Conservation (phyloP, 53 echinoderm and acorn worm species). For the Henricia sp. region DNA sequence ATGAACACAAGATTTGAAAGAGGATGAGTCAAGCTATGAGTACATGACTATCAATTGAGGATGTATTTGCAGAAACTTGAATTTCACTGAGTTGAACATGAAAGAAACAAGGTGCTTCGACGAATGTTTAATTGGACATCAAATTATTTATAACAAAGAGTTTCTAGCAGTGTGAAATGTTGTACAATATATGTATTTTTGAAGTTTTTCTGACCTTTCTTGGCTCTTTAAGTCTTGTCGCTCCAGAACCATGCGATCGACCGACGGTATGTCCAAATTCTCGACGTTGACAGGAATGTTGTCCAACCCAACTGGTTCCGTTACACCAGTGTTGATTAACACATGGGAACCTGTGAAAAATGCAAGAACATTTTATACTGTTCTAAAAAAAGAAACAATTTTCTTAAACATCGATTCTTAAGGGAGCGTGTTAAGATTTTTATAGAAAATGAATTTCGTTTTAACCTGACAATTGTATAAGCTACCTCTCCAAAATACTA, state of each 20-base stretch:
- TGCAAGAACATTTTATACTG: not conserved
- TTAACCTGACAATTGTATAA: too few relatives aligned
- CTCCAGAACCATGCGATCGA: conserved; percentile 94
- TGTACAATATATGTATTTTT: too few relatives aligned
- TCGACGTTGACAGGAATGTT: conserved; percentile 98
- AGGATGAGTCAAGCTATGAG: too few relatives aligned
- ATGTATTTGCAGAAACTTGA: too few relatives aligned
- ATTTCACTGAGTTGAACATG: too few relatives aligned
- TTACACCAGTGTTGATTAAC: conserved; percentile 96
- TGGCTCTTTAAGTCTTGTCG: conserved; percentile 84
- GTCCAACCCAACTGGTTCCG: conserved; percentile 91
- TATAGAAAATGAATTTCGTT: too few relatives aligned
- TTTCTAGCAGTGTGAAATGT: not conserved
- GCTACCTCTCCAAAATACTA: too few relatives aligned
- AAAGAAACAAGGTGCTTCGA: not conserved
- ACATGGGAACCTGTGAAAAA: conserved; percentile 63
- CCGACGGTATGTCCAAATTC: conserved; percentile 87
- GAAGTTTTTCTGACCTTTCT: conserved; percentile 69
- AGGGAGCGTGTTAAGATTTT: too few relatives aligned
- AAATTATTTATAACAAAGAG: not conserved
- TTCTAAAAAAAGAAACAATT: too few relatives aligned
- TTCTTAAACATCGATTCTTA: too few relatives aligned
- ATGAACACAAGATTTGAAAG: too few relatives aligned
- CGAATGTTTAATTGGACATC: not conserved
- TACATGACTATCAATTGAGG: too few relatives aligned